These are phyloP conservation scores for Cydia amplana DNA, from an alignment of 1,140 invertebrate genomes.

Conservation along the genomic window DNA sequence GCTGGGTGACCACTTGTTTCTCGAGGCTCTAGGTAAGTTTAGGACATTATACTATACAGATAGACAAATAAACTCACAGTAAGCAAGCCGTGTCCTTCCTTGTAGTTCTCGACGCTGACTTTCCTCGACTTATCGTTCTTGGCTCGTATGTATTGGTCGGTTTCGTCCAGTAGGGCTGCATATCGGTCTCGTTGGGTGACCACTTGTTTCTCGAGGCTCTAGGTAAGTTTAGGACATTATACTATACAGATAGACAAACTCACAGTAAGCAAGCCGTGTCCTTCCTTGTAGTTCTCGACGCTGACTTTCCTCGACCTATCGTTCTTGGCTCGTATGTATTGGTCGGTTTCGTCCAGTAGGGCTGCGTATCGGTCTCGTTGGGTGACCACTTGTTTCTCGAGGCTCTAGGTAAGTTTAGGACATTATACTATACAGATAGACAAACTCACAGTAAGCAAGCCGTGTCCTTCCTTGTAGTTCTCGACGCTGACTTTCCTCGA, in stretches of 20 bases:
- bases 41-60: too few relatives aligned
- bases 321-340: constrained; percentile 83
- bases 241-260: too few relatives aligned
- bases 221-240: too few relatives aligned
- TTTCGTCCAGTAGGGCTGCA: constrained; percentile 87
- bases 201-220: too few relatives aligned
- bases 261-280: constrained; percentile 39
- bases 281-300: constrained; percentile 56
- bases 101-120: constrained; percentile 58
- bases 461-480: constrained; percentile 50
- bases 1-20: constrained; percentile 78
- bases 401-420: too few relatives aligned
- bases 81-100: constrained; percentile 49
- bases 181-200: constrained; percentile 88
- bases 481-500: constrained; percentile 64
- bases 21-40: too few relatives aligned
- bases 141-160: constrained; percentile 87
- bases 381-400: constrained; percentile 54
- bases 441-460: constrained; percentile 28
- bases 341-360: constrained; percentile 89
- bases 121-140: constrained; percentile 64
- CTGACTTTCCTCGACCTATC: constrained; percentile 62
- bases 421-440: too few relatives aligned
- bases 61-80: too few relatives aligned
- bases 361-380: constrained; percentile 89